These are phyloP conservation scores for Dryoscopus gambensis DNA, from an alignment of 2,113 vertebrate species.

Conservation along the genomic window DNA sequence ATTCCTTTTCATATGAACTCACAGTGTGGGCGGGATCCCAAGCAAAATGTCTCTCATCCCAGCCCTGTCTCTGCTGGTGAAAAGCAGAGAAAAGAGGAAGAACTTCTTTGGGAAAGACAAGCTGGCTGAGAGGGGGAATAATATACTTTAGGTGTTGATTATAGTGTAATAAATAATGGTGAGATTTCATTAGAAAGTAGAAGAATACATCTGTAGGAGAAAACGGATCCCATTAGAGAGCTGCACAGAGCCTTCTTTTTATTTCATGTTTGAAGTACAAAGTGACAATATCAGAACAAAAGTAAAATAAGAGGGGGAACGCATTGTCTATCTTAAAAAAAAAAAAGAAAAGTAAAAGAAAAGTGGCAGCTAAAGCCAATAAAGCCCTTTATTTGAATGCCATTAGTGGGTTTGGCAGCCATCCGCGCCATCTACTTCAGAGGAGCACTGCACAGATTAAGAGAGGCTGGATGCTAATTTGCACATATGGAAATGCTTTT, in stretches of 20 bases:
- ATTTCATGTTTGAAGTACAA: conserved; percentile 22
- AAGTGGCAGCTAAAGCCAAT: conserved; percentile 68
- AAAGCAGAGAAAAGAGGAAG: conserved; percentile 38
- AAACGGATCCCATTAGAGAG: not conserved
- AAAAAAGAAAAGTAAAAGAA: not conserved
- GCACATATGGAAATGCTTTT: conserved; percentile 98
- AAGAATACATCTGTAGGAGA: not conserved
- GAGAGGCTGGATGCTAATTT: conserved; percentile 91
- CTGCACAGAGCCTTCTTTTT: not conserved
- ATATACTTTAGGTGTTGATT: conserved; percentile 11
- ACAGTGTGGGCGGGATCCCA: conserved; percentile 33
- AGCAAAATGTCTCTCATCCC: conserved; percentile 34
- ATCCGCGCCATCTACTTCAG: conserved; percentile 79
- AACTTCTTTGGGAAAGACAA: conserved; percentile 3
- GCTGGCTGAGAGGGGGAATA: not conserved
- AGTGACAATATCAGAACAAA: conserved; percentile 15
- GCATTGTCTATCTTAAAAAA: not conserved
- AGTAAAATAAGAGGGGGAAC: not conserved
- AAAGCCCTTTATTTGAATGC: conserved; percentile 79
- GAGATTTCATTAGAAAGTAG: conserved; percentile 7
- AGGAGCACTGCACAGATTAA: conserved; percentile 81
- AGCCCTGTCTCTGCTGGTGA: conserved; percentile 25
- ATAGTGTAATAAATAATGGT: not conserved
- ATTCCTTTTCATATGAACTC: conserved; percentile 57
- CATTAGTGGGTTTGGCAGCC: conserved; percentile 87